Base-by-base conservation (phyloP, 1,140 invertebrate species). In the Lepidostoma basale region DNA sequence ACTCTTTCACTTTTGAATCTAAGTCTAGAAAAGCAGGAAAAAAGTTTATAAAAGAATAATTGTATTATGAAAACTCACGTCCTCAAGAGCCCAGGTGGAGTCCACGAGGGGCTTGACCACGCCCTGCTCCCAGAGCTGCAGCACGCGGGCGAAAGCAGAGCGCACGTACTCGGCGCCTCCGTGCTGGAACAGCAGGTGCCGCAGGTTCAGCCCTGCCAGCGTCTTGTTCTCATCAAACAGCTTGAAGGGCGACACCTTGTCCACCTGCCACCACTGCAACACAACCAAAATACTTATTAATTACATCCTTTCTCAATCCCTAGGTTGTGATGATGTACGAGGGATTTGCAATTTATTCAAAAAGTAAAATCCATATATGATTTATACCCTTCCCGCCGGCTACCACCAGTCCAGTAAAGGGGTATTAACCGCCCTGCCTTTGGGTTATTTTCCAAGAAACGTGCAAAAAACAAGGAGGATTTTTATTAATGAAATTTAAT, bases 201-300 rank as follows among this genome's bases (percentile, higher is more conserved):
- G 88, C 69, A 95, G 84, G 82, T 95, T 93, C 76, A 96, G 88
- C 1, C 93, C 93, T 18, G 88, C 85, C 42, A 96, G 82, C 44
- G 86, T 89, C 81, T 94, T 93, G 82, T 95, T 96, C 76, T 96
- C 93, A 74, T 95, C 93, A 78, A 87, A 95, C 68, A 96, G 80
- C 80, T 94, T 95, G 73, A 95, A 88, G 1, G 93, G 92, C 5
- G 90, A 93, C 42, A 95, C 87, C 81, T 94, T 95, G 78, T 95
- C 93, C 16, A 94, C 92, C 85, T 94, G 92, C 92, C 92, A 95
- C 93, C 93, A 95, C 90, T 90, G 76, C 12, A 81, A 85, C 67
- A 72, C 44, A 58, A 42, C 16, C 36, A 20, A 40, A 25, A 44
- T 6, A 44, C 40, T 33, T n/a, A 22, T 22, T 52, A 25, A 20